Base-by-base conservation (phyloP, 2,888 invertebrate genomes). In the Omphaloscelis lunosa region DNA sequence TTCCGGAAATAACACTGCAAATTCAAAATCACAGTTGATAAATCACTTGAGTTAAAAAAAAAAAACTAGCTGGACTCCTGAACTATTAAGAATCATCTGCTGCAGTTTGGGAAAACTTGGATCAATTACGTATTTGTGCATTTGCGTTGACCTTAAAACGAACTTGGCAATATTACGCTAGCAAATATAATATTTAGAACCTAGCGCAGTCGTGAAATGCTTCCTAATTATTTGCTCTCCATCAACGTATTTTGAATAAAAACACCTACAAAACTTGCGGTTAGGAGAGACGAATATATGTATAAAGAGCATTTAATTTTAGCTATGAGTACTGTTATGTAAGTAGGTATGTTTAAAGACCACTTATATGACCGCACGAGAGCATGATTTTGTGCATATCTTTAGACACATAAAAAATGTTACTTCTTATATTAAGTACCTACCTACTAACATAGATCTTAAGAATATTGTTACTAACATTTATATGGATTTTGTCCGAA, bases 91-190 rank as follows among this genome's bases (percentile, higher is more conserved):
- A 20, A n/a, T 15, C 17, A 77, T 15, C 15, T n/a, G 56, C 15
- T n/a, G 48, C 56, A 12, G 27, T n/a, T 71, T 34, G n/a, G 11
- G 6, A 56, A 65, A 59, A 27, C n/a, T 63, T 23, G 41, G 17
- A 66, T 45, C 27, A 45, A 56, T 27, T 62, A 51, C 12, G 4
- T 63, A 20, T 56, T 79, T 61, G 2, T 41, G 34, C 29, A 59
- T 56, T 67, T 45, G 15, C 15, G 41, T 51, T 81, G 58, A 76
- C 76, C 51, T 81, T 76, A 29, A 34, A 15, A 41, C 69, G 53
- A 69, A 72, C 76, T 82, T 81, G 68, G n/a, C 17, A 62, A 53
- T 63, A 80, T 72, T 53, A 34, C 27, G 45, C 6, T 58, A 48
- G 29, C 23, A 63, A 70, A 70, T 78, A 62, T 27, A 45, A 56